Evolutionary conservation across 2,113 vertebrate species (phyloP).

Genomic region (Microtus oregoni): DNA sequence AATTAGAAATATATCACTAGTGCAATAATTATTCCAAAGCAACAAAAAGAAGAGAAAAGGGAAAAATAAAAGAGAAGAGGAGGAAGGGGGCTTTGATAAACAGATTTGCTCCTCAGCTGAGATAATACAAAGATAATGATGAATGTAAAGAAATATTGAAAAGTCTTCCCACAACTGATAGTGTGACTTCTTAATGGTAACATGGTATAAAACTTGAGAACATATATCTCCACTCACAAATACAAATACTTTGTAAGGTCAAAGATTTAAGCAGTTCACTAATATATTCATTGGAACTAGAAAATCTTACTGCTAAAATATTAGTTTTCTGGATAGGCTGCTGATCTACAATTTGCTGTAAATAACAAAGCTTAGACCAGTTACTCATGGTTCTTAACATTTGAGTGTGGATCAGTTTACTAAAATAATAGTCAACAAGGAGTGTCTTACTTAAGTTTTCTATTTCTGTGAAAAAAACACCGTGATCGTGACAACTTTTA

Average conservation of each 20-base stretch:
- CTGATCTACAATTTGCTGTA: background rate
- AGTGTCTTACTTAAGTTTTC: background rate
- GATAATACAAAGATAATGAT: background rate
- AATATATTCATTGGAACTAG: background rate
- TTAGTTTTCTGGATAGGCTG: background rate
- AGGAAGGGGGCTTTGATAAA: background rate
- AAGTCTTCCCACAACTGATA: background rate
- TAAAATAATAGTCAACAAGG: background rate
- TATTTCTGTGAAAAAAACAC: background rate
- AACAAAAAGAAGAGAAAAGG: background rate
- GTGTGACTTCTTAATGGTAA: background rate
- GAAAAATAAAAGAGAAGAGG: background rate
- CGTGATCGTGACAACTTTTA: background rate
- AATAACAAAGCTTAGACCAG: background rate
- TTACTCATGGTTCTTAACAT: background rate
- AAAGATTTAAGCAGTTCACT: background rate
- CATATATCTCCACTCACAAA: background rate
- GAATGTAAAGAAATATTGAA: background rate
- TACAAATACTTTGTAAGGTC: background rate
- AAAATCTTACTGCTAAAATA: background rate
- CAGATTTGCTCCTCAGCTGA: slow-evolving; percentile 25
- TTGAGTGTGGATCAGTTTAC: background rate
- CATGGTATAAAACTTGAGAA: background rate
- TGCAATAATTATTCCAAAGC: slow-evolving; percentile 29
- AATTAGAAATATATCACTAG: slow-evolving; percentile 70